Percentiles rank a stretch among this genome's conserved stretches.
Conservation (phyloP, 2,888 invertebrate genomes). For the Xanthia icteritia region DNA sequence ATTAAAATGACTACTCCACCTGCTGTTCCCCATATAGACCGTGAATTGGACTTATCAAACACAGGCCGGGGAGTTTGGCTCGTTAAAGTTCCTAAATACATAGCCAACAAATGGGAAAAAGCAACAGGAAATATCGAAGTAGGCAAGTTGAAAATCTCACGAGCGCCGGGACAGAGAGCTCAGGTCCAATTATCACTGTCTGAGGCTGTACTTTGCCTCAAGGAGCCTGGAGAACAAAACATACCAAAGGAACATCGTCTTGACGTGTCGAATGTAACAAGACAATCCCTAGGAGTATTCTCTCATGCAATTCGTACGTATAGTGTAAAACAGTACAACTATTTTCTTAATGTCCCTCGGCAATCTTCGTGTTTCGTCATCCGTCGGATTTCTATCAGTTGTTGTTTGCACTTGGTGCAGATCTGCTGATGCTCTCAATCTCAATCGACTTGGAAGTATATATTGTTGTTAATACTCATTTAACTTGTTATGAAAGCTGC, state of each 20-base stretch:
- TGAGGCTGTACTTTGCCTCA: slow-evolving; percentile 94
- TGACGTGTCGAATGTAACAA: slow-evolving; percentile 97
- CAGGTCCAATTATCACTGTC: slow-evolving; percentile 97
- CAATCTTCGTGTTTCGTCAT: too few species aligned
- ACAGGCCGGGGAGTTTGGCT: slow-evolving; percentile 98
- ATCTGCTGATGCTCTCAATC: too few species aligned
- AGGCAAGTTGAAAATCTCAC: slow-evolving; percentile 96
- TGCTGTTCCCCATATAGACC: slow-evolving; percentile 91
- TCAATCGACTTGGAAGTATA: too few species aligned
- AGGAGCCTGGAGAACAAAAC: slow-evolving; percentile 94
- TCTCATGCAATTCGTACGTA: slow-evolving; percentile 95
- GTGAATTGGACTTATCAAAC: slow-evolving; percentile 96
- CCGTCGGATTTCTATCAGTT: too few species aligned
- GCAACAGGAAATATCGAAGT: slow-evolving; percentile 97
- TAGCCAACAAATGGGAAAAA: slow-evolving; percentile 98
- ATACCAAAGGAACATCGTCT: slow-evolving; percentile 98
- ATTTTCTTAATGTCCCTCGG: too few species aligned
- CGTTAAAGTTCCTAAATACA: slow-evolving; percentile 98
- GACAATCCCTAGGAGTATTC: slow-evolving; percentile 98
- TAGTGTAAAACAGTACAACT: neutral
- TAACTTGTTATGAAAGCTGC: too few species aligned
- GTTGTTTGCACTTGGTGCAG: too few species aligned
- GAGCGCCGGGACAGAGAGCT: slow-evolving; percentile 94
- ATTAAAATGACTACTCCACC: slow-evolving; percentile 72
- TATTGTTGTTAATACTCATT: too few species aligned